Conservation (phyloP, 2,113 vertebrate genomes). For the Ceratotherium simum region DNA sequence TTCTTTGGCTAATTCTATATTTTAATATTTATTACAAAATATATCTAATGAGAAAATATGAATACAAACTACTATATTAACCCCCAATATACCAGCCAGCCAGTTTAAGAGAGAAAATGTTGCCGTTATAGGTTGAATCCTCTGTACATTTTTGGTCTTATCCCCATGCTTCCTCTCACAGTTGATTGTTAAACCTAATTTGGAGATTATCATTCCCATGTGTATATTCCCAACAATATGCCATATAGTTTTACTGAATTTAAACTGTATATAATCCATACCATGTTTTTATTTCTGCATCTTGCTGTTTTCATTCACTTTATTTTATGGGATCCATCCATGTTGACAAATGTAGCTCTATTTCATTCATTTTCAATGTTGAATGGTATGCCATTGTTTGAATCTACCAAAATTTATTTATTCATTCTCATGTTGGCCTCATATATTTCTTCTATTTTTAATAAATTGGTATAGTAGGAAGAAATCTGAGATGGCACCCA, state of each 20-base stretch:
- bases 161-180: neutral
- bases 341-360: neutral
- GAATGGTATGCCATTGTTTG: neutral
- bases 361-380: neutral
- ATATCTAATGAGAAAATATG: neutral
- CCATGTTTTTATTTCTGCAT: neutral
- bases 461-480: neutral
- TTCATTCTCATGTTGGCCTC: neutral
- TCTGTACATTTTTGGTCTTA: neutral
- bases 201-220: neutral
- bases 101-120: neutral
- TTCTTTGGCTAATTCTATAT: neutral
- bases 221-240: neutral
- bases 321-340: neutral
- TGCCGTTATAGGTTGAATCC: neutral
- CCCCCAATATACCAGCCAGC: neutral
- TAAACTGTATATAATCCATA: neutral
- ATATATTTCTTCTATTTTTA: neutral
- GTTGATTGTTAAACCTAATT: neutral
- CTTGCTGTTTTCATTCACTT: neutral
- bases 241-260: neutral
- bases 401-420: neutral
- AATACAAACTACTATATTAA: neutral
- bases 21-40: neutral
- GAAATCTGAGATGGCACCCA: neutral